Base-by-base conservation (phyloP, 2,797 vertebrate species). In the Gouania willdenowi region DNA sequence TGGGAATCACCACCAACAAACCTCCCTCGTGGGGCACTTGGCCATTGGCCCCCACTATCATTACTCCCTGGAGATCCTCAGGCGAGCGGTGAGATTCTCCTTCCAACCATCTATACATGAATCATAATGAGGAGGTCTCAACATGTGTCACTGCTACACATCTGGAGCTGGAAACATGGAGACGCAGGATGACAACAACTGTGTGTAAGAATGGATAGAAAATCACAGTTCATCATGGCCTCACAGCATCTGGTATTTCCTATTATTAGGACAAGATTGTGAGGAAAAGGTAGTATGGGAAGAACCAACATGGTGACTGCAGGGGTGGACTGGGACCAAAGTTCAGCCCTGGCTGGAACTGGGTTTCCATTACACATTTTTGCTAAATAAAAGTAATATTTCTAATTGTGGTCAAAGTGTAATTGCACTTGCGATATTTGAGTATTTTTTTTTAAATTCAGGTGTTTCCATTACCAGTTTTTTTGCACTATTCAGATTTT, bases 1-100 rank as follows among this genome's bases (percentile, higher is more conserved):
- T 48, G 55, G 54, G 75, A 85, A 80, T 71, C 77, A 75, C 48
- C 62, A 73, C 60, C 63, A 71, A 66, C 68, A 83, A 71, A 58
- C 63, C 54, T 64, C 72, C 68, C 69, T 71, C 77, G 47, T 23
- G 74, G 72, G 82, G 58, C 69, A 55, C 47, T 57, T 69, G 69
- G 66, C 71, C 71, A 56, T 54, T 51, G 58, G 51, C 69, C 71
- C 53, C 54, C 72, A n/a, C n/a, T 60, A 78, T 81, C 77, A 83
- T 84, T 79, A 79, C 66, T 83, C 75, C 82, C 66, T 46, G 1
- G 71, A 66, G 79, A 74, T 55, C 61, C 60, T 29, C 57, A 40
- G 59, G 55, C 39, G 20, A 14, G 58, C 20, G 3, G 43, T 48
- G 14, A 60, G 33, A 65, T 58, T 61, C 59, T 64, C 41, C 45